Base-by-base conservation (phyloP, 2,797 vertebrate genomes). In the Bradypus variegatus region DNA sequence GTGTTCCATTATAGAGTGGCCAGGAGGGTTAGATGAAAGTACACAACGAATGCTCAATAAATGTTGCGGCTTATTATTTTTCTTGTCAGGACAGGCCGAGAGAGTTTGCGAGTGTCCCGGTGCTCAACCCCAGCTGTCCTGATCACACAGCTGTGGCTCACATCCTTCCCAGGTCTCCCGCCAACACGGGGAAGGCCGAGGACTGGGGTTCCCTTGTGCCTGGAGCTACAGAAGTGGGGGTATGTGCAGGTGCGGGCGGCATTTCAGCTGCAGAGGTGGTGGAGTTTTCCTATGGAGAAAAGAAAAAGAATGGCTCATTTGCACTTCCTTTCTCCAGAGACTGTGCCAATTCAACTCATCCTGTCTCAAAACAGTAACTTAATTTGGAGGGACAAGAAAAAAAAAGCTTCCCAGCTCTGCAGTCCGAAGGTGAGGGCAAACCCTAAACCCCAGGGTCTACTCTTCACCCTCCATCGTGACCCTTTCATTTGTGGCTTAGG, bases 1-100 rank as follows among this genome's bases (percentile, higher is more conserved):
- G 14, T 6, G 15, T 12, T 31, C 50, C 33, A 0, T 53, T 16
- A 4, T 0, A 7, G 48, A 27, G 31, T 1, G 4, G 50, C 2
- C 0, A 25, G 13, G n/a, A 19, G 29, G 27, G 64, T 8, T 3
- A 4, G 48, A 8, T 0, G 38, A 8, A 73, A 11, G 48, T 2
- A 48, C 36, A 7, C 29, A 1, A 27, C 1, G 10, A 18, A 58
- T 11, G 38, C 65, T 72, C 4, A 0, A 0, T 25, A 12, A 13
- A 2, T 0, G 6, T 23, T 48, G 38, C 1, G 0, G 79, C 25
- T 15, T 5, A 19, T 3, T n/a, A 6, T 6, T 19, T 36, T 21
- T 41, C 4, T n/a, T 12, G 23, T 25, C 10, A 14, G 29, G 19
- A 14, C 5, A 27, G 64, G 58, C 36, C 1, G 9, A 80, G 53